Evolutionary conservation across 2,797 vertebrate genomes (phyloP), one percentile per base, ranked within the genome.

Genomic region (Sparus aurata): DNA sequence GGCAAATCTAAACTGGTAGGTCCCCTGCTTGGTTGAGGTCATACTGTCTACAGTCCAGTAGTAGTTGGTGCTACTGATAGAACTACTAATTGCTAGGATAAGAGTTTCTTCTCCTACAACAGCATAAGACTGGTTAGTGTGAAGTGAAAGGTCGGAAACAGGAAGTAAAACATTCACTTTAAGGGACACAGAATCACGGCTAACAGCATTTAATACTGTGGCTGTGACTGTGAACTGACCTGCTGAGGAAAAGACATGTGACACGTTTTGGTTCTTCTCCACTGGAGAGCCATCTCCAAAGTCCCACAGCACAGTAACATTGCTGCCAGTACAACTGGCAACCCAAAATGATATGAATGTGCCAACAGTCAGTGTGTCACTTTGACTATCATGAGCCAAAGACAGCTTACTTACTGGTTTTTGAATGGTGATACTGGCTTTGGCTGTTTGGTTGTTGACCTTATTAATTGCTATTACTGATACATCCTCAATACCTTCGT

Each of bases 251-350:
- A 95, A 97, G 49, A 84, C 57, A 22, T 96, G 95, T 8, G 93
- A 93, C 12, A 79, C 67, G 10, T 93, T 94, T 47, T 43, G 77
- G 18, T 80, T 86, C 41, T 69, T 53, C 30, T 80, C 87, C 3
- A 25, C 18, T 3, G 77, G 66, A 23, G 93, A 93, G 5, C 88
- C 91, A 57, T 97, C 95, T 30, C 96, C 95, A 89, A 96, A 96
- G 66, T 96, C 90, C 96, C 96, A 97, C 22, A 86, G 46, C 71
- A 95, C 85, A 3, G 92, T 89, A 43, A 91, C 91, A 59, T 89
- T 89, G 70, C 87, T 94, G n/a, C 93, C 94, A 20, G 65, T 47
- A 60, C 60, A 86, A 61, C 77, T 57, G 2, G 58, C 68, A 7
- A 94, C 90, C 91, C 91, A 94, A 85, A 96, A 96, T 5, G 46